Conservation (phyloP, 2,888 invertebrate species). For the Andrena flavipes region DNA sequence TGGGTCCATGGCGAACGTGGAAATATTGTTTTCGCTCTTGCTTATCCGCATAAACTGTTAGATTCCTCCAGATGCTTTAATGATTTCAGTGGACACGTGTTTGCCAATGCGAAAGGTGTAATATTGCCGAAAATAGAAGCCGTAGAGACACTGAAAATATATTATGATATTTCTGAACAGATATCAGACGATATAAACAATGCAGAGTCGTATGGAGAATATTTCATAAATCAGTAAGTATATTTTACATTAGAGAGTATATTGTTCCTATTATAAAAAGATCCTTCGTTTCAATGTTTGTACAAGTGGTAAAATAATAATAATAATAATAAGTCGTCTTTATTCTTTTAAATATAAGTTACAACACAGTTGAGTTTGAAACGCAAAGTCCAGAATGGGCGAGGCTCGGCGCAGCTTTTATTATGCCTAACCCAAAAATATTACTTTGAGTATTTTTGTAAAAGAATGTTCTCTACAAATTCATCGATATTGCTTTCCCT, state of each 20-base stretch:
- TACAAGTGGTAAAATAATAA: too few species aligned
- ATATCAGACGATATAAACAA: conserved; percentile 78
- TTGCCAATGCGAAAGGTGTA: conserved; percentile 79
- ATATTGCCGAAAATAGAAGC: conserved; percentile 81
- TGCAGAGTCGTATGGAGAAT: conserved; percentile 80
- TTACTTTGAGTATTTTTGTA: conserved; percentile 66
- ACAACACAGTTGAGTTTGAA: too few species aligned
- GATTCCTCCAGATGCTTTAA: conserved; percentile 72
- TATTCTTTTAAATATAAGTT: too few species aligned
- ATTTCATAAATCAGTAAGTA: conserved; percentile 81
- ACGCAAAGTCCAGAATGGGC: too few species aligned
- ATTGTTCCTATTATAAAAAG: background rate
- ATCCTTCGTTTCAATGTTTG: too few species aligned
- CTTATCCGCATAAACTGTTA: conserved; percentile 83
- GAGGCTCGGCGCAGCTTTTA: too few species aligned
- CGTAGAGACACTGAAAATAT: conserved; percentile 79
- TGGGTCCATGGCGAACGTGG: conserved; percentile 92
- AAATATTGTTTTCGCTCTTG: conserved; percentile 87
- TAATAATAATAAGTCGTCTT: too few species aligned
- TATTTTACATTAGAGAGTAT: background rate
- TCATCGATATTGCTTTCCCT: conserved; percentile 73
- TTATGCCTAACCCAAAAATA: too few species aligned
- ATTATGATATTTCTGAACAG: conserved; percentile 81
- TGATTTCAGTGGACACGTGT: conserved; percentile 71
- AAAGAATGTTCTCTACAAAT: conserved; percentile 75